A percentile compares a stretch with the other conserved stretches of the same genome.
phyloP scores from a whole-genome alignment of 2,888 invertebrate species.

The Mythimna impura region DNA sequence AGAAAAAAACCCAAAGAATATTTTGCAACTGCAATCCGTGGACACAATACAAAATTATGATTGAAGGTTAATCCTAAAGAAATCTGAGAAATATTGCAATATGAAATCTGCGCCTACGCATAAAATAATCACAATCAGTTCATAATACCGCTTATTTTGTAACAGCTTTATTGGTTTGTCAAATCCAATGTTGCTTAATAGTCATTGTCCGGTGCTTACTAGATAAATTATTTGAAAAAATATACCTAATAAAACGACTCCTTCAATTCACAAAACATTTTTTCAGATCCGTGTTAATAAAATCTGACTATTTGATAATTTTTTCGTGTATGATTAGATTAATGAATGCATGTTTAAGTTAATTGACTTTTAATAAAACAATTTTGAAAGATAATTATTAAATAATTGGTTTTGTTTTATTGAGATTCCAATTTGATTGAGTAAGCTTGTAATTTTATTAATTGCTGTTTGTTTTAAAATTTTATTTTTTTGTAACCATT shows the following conservation, averaged over 20 bases:
- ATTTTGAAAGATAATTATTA: neutral
- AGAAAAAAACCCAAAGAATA: conserved; percentile 20
- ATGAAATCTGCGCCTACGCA: conserved; percentile 45
- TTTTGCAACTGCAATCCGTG: conserved; percentile 26
- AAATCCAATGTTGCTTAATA: neutral
- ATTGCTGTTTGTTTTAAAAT: neutral
- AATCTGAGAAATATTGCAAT: conserved; percentile 46
- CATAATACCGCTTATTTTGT: conserved; percentile 1
- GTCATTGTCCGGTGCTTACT: neutral
- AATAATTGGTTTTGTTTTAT: conserved; percentile 22
- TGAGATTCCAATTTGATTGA: neutral
- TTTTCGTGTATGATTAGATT: neutral
- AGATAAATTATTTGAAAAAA: neutral
- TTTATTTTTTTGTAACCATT: neutral
- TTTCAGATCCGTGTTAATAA: no score
- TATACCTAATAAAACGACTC: neutral
- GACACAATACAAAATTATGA: conserved; percentile 28
- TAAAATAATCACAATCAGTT: conserved; percentile 22
- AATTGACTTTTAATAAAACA: neutral
- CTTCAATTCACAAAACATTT: neutral
- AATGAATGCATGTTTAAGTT: neutral
- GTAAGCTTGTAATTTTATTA: neutral
- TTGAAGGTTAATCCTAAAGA: conserved; percentile 56
- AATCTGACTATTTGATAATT: no score
- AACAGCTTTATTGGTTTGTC: conserved; percentile 6